Evolutionary conservation across 2,888 invertebrate genomes (phyloP).

Genomic region (Luffia ferchaultella): DNA sequence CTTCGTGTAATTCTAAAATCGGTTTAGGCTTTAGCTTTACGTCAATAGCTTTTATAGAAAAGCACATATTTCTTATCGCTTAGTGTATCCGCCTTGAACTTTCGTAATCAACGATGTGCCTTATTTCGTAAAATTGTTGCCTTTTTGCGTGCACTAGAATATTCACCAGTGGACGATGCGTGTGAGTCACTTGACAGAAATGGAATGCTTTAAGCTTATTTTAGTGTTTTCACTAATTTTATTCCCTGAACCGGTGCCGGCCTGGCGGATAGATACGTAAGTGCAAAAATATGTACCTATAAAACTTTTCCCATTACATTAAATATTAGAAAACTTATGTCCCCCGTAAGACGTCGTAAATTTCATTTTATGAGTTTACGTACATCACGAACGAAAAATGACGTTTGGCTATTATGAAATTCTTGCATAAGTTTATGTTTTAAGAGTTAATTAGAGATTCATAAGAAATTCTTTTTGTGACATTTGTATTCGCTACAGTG

Average conservation of each 20-base stretch:
- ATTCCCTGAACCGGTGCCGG: conserved; percentile 39
- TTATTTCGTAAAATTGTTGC: conserved; percentile 35
- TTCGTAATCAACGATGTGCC: conserved; percentile 31
- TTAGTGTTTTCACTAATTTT: conserved; percentile 36
- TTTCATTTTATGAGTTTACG: too few species aligned
- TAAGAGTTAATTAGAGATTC: too few species aligned
- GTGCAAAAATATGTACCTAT: background rate
- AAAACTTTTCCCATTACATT: too few species aligned
- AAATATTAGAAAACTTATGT: too few species aligned
- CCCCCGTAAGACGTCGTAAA: too few species aligned
- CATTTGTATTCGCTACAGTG: too few species aligned
- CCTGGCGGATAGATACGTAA: conserved; percentile 27
- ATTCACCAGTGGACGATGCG: conserved; percentile 16
- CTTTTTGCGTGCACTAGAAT: background rate
- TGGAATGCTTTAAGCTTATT: conserved; percentile 36
- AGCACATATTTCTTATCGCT: background rate
- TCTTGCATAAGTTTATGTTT: too few species aligned
- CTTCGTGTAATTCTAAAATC: too few species aligned
- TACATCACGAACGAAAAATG: too few species aligned
- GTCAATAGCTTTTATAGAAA: background rate
- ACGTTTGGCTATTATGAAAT: too few species aligned
- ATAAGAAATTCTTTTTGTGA: too few species aligned
- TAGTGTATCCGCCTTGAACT: background rate
- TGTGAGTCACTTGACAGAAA: conserved; percentile 32
- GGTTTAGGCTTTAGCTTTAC: too few species aligned